Percentiles rank a stretch among this genome's conserved stretches.
phyloP scores from a whole-genome alignment of 2,113 vertebrate genomes.

The Zosterops lateralis region DNA sequence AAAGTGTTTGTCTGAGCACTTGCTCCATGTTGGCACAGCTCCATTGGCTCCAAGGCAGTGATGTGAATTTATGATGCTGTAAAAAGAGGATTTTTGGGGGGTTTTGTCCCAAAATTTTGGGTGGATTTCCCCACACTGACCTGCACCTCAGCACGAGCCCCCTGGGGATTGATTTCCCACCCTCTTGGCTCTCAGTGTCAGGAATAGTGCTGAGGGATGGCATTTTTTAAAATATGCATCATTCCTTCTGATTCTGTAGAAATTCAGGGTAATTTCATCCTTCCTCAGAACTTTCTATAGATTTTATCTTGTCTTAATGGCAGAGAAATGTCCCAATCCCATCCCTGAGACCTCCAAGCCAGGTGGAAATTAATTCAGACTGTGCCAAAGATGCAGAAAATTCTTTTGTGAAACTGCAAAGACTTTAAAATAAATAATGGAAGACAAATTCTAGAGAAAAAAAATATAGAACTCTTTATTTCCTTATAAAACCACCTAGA shows the following conservation, averaged over 20 bases:
- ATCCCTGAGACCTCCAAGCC: neutral
- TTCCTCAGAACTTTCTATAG: neutral
- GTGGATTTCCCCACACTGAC: neutral
- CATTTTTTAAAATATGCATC: fast-evolving
- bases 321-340: neutral
- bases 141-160: neutral
- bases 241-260: neutral
- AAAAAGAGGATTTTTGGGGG: neutral
- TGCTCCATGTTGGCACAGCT: neutral
- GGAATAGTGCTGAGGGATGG: neutral
- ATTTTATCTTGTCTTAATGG: neutral
- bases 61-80: neutral
- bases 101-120: neutral
- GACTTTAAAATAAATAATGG: neutral
- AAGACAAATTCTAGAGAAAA: neutral
- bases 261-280: neutral
- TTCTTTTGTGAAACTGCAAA: neutral
- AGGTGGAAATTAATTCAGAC: fast-evolving
- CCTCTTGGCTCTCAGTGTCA: neutral
- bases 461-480: constrained; percentile 11
- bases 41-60: fast-evolving
- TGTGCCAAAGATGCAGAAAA: neutral
- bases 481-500: constrained; percentile 10
- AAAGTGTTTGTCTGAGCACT: neutral
- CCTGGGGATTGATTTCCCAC: neutral